Evolutionary conservation across 23 tunicate genomes (phyloP).

Genomic region (Trididemnum clinides): DNA sequence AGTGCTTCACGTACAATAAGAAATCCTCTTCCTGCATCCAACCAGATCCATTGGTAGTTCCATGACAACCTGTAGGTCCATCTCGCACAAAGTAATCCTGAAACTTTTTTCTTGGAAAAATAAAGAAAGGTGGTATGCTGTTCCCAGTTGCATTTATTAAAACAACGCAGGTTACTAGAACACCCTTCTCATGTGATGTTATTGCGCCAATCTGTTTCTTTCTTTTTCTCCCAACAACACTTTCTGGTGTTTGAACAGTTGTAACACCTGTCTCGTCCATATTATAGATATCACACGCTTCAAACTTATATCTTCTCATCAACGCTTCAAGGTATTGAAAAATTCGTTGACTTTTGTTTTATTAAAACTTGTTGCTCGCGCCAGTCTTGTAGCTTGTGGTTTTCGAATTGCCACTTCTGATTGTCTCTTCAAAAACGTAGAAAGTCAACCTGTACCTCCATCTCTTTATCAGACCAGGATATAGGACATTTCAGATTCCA

Average conservation of each 20-base stretch:
- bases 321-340: not conserved
- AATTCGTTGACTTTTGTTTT: not conserved
- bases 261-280: not conserved
- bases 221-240: not conserved
- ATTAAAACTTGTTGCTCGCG: not conserved
- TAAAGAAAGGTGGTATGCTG: not conserved
- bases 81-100: not conserved
- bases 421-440: not conserved
- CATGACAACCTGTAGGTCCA: not conserved
- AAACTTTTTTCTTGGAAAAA: not conserved
- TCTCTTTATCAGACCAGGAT: not conserved
- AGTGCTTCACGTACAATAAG: not conserved
- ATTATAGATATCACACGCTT: not conserved
- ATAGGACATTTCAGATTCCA: not conserved
- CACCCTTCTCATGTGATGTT: slow-evolving; percentile 22
- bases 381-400: not conserved
- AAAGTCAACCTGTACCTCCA: not conserved
- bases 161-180: not conserved
- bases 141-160: not conserved
- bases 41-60: not conserved
- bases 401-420: not conserved
- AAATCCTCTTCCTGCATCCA: not conserved
- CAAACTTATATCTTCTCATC: not conserved
- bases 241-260: not conserved
- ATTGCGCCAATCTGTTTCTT: slow-evolving; percentile 24